phyloP scores from a whole-genome alignment of 53 echinoderm and acorn worm species.

The Actinopyga echinites region DNA sequence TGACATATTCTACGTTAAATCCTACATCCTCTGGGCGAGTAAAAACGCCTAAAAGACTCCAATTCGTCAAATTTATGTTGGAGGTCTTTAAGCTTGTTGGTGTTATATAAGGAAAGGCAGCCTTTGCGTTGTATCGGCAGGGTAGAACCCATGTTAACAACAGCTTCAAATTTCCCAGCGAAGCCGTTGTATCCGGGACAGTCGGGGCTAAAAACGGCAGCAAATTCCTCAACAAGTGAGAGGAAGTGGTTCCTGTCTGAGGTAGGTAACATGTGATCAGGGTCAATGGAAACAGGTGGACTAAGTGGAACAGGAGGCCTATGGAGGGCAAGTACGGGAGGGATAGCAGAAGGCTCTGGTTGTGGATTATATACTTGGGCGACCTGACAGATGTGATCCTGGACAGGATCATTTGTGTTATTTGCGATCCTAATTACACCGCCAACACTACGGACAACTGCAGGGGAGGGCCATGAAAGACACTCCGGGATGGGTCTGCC shows the following conservation, averaged over 20 bases:
- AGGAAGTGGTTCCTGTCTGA: not conserved
- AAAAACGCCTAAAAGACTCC: slow-evolving; percentile 31
- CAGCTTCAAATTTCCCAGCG: slow-evolving; percentile 50
- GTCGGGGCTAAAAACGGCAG: slow-evolving; percentile 38
- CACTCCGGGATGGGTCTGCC: not conserved
- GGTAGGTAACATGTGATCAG: slow-evolving; percentile 1
- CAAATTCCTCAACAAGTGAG: slow-evolving; percentile 39
- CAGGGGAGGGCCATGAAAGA: not conserved
- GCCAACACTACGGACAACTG: not conserved
- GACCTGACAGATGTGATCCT: slow-evolving; percentile 25
- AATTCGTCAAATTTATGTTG: slow-evolving; percentile 49
- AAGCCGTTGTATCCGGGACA: slow-evolving; percentile 42
- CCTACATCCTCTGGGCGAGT: slow-evolving; percentile 49
- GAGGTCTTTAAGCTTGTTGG: slow-evolving; percentile 36
- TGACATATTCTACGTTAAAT: slow-evolving; percentile 46
- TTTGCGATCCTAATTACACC: slow-evolving; percentile 9
- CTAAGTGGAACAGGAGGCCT: not conserved
- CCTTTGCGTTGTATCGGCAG: slow-evolving; percentile 50
- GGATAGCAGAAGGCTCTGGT: not conserved
- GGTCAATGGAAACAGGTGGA: slow-evolving; percentile 31
- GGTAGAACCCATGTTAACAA: too few species aligned
- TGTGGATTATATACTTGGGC: not conserved
- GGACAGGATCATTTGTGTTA: not conserved
- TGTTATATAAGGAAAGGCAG: slow-evolving; percentile 16
- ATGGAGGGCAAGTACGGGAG: not conserved